Evolutionary conservation across 2,113 vertebrate species (phyloP).

Genomic region (Axis porcinus): DNA sequence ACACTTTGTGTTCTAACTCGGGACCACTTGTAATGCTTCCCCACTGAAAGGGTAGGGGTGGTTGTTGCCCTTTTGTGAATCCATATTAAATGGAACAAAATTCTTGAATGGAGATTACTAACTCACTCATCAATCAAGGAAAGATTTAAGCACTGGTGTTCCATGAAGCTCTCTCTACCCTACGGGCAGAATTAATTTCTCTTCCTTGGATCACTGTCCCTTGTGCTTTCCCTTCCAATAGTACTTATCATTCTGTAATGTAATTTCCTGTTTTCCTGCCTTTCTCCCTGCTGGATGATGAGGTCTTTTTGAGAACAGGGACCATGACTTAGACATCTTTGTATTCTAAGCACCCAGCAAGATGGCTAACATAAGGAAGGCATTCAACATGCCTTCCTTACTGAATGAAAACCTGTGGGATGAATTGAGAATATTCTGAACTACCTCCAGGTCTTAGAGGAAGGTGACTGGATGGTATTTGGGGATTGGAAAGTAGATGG

Average conservation of each 20-base stretch:
- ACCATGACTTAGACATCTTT: constrained; percentile 47
- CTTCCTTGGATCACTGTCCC: not conserved
- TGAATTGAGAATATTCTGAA: not conserved
- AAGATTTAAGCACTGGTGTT: not conserved
- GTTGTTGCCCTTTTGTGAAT: not conserved
- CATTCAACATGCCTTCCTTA: not conserved
- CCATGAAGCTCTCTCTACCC: not conserved
- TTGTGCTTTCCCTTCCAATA: not conserved
- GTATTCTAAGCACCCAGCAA: constrained; percentile 44
- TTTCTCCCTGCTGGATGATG: constrained; percentile 29
- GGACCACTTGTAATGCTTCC: not conserved
- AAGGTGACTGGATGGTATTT: not conserved
- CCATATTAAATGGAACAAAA: not conserved
- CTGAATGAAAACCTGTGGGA: not conserved
- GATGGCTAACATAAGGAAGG: not conserved
- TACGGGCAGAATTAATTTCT: not conserved
- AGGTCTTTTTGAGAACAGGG: constrained; percentile 47
- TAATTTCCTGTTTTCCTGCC: constrained; percentile 37
- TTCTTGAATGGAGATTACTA: not conserved
- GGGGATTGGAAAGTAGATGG: not conserved
- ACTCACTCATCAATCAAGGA: not conserved
- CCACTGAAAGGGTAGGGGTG: not conserved
- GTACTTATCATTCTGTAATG: constrained; percentile 43
- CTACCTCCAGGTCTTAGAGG: not conserved
- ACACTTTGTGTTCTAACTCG: not conserved